Percentiles rank a stretch among this genome's conserved stretches.
phyloP scores from a whole-genome alignment of 2,888 invertebrate genomes.

The Globia sparganii region DNA sequence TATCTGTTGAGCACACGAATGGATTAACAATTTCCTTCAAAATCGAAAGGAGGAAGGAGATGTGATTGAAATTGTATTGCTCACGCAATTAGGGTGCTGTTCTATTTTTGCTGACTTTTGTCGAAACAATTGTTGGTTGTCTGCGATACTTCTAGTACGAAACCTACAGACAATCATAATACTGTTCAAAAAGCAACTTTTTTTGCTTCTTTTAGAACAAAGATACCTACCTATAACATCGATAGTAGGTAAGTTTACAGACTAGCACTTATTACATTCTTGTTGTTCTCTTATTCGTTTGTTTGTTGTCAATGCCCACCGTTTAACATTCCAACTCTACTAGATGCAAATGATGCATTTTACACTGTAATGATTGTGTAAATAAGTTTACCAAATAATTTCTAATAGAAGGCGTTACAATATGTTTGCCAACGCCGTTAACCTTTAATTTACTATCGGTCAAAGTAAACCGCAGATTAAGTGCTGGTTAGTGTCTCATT shows the following conservation, averaged over 20 bases:
- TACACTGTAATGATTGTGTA: slow-evolving; percentile 43
- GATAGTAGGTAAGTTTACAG: not conserved
- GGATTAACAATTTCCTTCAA: not conserved
- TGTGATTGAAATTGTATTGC: not conserved
- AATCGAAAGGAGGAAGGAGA: not conserved
- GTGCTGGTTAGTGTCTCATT: slow-evolving; percentile 58
- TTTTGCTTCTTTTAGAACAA: not conserved
- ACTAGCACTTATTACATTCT: not conserved
- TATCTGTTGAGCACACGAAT: not conserved
- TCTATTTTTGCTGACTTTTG: not conserved
- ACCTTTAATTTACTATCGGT: slow-evolving; percentile 66
- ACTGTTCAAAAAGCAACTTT: not conserved
- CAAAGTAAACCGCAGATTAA: slow-evolving; percentile 64
- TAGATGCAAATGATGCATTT: slow-evolving; percentile 42
- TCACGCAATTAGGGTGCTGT: not conserved
- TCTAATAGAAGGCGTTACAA: slow-evolving; percentile 40
- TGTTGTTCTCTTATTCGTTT: slow-evolving; percentile 3
- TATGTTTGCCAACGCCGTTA: slow-evolving; percentile 61
- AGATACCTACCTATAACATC: not conserved
- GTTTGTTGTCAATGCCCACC: slow-evolving; percentile 38
- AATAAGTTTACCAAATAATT: slow-evolving; percentile 50
- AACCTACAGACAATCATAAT: not conserved
- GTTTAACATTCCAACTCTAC: slow-evolving; percentile 55
- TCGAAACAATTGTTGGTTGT: too few species aligned
- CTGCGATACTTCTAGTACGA: not conserved